A percentile compares a stretch with the other conserved stretches of the same genome.
Conservation (phyloP, 2,888 invertebrate species). For the Diplolepis rosae region DNA sequence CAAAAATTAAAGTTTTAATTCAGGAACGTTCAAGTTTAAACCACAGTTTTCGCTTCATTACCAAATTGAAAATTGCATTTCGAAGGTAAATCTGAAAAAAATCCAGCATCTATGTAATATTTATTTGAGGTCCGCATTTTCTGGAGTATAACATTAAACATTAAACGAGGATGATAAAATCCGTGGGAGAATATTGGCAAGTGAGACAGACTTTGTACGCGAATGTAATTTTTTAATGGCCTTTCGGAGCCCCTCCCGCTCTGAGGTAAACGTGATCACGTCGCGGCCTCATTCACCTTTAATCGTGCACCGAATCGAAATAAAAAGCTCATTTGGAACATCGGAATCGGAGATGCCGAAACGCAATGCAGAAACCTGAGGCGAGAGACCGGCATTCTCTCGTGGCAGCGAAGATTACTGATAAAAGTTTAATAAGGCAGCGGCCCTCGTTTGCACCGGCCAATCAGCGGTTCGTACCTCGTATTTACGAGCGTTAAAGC, state of each 20-base stretch:
- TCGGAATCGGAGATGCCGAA: conserved; percentile 28
- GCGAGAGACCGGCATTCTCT: conserved; percentile 35
- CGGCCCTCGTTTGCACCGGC: conserved; percentile 36
- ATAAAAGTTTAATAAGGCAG: conserved; percentile 51
- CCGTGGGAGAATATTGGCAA: conserved; percentile 14
- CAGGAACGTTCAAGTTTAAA: conserved; percentile 44
- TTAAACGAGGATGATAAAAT: neutral
- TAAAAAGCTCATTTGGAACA: conserved; percentile 26
- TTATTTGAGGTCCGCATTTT: neutral
- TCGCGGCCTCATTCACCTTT: conserved; percentile 28
- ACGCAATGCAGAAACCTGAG: conserved; percentile 22
- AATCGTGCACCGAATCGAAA: conserved; percentile 22
- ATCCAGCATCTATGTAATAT: neutral
- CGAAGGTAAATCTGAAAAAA: too few relatives aligned
- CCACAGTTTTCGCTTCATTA: conserved; percentile 38
- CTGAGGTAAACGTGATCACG: conserved; percentile 6
- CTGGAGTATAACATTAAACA: neutral
- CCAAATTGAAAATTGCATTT: neutral
- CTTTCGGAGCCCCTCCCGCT: conserved; percentile 12
- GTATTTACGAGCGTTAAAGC: conserved; percentile 24
- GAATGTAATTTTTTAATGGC: conserved; percentile 23
- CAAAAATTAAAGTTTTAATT: conserved; percentile 45
- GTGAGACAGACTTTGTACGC: neutral
- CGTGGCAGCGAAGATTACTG: conserved; percentile 49
- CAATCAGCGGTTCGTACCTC: conserved; percentile 44